A percentile compares a stretch with the other conserved stretches of the same genome.
Conservation (phyloP, 2,888 invertebrate genomes). For the Lydus trimaculatus region DNA sequence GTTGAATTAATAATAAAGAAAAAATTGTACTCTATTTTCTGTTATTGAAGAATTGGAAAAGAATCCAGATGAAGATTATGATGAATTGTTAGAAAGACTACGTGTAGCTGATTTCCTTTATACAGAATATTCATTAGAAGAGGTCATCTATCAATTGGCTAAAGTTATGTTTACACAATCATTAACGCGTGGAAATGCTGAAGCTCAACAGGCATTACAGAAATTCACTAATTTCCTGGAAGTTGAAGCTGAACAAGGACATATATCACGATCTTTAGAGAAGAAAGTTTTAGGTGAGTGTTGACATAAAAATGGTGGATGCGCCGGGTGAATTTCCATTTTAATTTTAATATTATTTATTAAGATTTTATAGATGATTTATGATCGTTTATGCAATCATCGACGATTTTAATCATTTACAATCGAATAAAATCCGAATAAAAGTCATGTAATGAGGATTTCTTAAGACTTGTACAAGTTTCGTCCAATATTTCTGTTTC, state of each 20-base stretch:
- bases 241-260: constrained; percentile 75
- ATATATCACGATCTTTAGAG: constrained; percentile 76
- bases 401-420: no score
- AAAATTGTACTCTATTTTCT: background rate
- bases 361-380: background rate
- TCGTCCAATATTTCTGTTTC: no score
- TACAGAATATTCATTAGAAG: constrained; percentile 79
- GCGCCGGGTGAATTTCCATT: background rate
- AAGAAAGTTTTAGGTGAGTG: constrained; percentile 77
- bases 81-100: constrained; percentile 73
- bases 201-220: constrained; percentile 76
- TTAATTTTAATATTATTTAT: background rate
- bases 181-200: constrained; percentile 71
- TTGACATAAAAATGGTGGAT: background rate
- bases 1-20: no score
- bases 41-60: constrained; percentile 33
- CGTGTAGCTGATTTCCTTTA: constrained; percentile 75
- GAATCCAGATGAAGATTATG: constrained; percentile 64
- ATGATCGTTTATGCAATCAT: no score
- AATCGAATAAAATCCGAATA: no score
- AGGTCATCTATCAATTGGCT: constrained; percentile 81
- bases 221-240: constrained; percentile 79
- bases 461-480: no score
- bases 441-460: no score
- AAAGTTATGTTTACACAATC: constrained; percentile 85